phyloP scores from a whole-genome alignment of 2,888 invertebrate genomes.

The Dicranocentrus wangi region DNA sequence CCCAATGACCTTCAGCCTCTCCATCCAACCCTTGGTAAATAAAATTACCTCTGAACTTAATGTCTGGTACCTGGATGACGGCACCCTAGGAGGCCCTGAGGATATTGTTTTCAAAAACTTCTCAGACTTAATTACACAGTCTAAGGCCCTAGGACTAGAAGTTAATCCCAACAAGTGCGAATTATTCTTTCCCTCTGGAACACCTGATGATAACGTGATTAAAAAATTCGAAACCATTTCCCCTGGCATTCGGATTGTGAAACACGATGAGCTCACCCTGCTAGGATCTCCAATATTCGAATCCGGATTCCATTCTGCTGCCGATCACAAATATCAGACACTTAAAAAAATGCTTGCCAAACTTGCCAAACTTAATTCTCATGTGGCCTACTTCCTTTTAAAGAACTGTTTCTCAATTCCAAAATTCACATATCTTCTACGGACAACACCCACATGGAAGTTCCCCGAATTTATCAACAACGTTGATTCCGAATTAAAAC shows the following conservation, averaged over 20 bases:
- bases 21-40: constrained; percentile 20
- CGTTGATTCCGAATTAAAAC: no score
- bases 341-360: background rate
- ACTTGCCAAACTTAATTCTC: background rate
- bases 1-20: constrained; percentile 27
- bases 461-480: no score
- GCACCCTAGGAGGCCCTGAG: constrained; percentile 3
- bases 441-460: background rate
- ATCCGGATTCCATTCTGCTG: background rate
- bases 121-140: background rate
- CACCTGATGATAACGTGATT: background rate
- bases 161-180: constrained; percentile 37
- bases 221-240: background rate
- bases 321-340: background rate
- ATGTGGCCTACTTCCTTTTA: background rate
- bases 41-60: constrained; percentile 14
- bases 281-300: background rate
- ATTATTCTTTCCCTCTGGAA: background rate
- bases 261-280: background rate
- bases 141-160: constrained; percentile 12
- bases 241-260: background rate
- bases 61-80: constrained; percentile 53
- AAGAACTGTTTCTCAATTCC: background rate
- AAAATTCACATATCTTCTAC: background rate
- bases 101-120: constrained; percentile 29